phyloP scores from a whole-genome alignment of 2,888 invertebrate species.

The Drosophila aldrichi region DNA sequence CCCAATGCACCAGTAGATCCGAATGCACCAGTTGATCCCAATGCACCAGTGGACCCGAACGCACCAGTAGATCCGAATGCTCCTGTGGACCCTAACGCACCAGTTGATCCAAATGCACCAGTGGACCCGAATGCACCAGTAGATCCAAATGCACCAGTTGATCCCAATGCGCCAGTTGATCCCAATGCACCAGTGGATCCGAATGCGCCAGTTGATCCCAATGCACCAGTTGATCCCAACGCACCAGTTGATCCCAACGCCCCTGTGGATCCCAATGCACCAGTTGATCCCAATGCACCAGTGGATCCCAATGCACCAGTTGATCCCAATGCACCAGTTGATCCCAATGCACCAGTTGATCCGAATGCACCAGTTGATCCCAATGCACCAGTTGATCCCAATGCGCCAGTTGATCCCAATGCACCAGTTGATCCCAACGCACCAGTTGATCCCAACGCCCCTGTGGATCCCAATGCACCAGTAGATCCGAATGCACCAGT shows the following conservation, averaged over 20 bases:
- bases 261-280: not conserved
- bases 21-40: not conserved
- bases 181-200: constrained; percentile 10
- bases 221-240: not conserved
- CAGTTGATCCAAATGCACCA: constrained; percentile 19
- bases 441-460: constrained; percentile 30
- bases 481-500: constrained; percentile 27
- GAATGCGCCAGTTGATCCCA: constrained; percentile 6
- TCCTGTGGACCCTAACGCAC: not conserved
- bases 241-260: not conserved
- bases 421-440: not conserved
- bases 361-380: not conserved
- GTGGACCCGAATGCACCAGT: constrained; percentile 22
- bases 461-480: constrained; percentile 35
- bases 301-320: not conserved
- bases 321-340: fast-evolving
- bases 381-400: fast-evolving
- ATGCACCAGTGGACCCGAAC: fast-evolving
- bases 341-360: not conserved
- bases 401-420: not conserved
- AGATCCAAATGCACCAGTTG: not conserved
- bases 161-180: constrained; percentile 2
- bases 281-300: not conserved
- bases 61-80: not conserved
- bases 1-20: not conserved